Conservation (phyloP, 2,888 invertebrate species). For the Zygothrica quintamaculata region DNA sequence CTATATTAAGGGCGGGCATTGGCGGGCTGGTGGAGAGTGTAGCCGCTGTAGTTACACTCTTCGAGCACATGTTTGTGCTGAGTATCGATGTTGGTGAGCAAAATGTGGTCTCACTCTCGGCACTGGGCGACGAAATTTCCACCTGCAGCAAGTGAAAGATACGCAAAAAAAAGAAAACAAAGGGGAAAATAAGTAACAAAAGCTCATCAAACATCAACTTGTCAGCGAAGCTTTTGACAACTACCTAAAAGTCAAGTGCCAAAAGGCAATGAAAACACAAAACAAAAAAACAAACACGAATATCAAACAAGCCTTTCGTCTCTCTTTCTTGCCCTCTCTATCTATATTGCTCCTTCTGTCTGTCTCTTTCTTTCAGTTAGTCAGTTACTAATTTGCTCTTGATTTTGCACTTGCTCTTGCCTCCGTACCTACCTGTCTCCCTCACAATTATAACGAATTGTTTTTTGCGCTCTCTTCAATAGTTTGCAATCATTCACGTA, state of each 20-base stretch:
- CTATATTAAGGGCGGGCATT: conserved; percentile 66
- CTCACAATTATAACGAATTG: no score
- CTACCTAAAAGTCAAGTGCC: conserved; percentile 24
- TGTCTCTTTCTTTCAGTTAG: neutral
- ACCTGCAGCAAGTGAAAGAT: conserved; percentile 69
- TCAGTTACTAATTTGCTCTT: no score
- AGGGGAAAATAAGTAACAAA: conserved; percentile 11
- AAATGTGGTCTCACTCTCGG: conserved; percentile 84
- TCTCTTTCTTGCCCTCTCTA: conserved; percentile 1
- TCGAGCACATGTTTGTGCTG: conserved; percentile 84
- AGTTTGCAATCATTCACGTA: conserved; percentile 14
- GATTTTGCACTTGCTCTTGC: no score
- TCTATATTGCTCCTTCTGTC: neutral
- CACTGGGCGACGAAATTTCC: conserved; percentile 85
- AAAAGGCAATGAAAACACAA: conserved; percentile 9
- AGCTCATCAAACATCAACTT: conserved; percentile 13
- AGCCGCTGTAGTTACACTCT: conserved; percentile 83
- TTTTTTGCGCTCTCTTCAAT: conserved; percentile 1
- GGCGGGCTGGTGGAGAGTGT: conserved; percentile 76
- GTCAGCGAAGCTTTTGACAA: conserved; percentile 13
- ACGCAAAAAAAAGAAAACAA: no score
- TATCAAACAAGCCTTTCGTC: conserved; percentile 1
- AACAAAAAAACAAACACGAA: conserved; percentile 6
- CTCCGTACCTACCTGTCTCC: no score
- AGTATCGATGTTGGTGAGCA: conserved; percentile 84